phyloP scores from a whole-genome alignment of 1,140 invertebrate species.

The Anthonomus grandis region DNA sequence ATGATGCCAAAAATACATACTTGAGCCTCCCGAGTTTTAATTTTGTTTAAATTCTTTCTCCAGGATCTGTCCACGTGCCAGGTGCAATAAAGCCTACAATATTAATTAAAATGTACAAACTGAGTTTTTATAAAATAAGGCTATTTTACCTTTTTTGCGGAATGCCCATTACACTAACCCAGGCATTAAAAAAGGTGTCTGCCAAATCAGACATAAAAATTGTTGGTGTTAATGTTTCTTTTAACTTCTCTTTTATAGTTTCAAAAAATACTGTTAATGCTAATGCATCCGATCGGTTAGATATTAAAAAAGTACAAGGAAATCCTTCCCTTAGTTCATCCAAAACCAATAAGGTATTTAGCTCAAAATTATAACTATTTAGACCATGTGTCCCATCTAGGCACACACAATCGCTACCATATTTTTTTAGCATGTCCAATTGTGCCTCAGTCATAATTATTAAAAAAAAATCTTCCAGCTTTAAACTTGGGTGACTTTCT shows the following conservation, averaged over 20 bases:
- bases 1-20: too few relatives aligned
- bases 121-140: too few relatives aligned
- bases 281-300: constrained; percentile 10
- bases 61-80: constrained; percentile 16
- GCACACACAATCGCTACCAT: constrained; percentile 12
- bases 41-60: constrained; percentile 11
- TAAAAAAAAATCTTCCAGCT: constrained; percentile 1
- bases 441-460: constrained; percentile 11
- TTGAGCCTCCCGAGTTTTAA: constrained; percentile 6
- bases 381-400: constrained; percentile 20
- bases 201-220: constrained; percentile 19
- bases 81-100: constrained; percentile 4
- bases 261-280: constrained; percentile 2
- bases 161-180: constrained; percentile 8
- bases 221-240: not conserved
- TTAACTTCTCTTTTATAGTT: not conserved
- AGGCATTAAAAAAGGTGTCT: constrained; percentile 14
- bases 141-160: too few relatives aligned
- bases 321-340: constrained; percentile 17
- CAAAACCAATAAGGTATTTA: constrained; percentile 11
- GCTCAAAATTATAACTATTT: constrained; percentile 18
- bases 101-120: too few relatives aligned
- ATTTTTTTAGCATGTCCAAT: constrained; percentile 9
- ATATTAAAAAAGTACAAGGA: constrained; percentile 14
- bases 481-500: not conserved